Base-by-base conservation (phyloP, 2,888 invertebrate species). In the Eristalinus aeneus region DNA sequence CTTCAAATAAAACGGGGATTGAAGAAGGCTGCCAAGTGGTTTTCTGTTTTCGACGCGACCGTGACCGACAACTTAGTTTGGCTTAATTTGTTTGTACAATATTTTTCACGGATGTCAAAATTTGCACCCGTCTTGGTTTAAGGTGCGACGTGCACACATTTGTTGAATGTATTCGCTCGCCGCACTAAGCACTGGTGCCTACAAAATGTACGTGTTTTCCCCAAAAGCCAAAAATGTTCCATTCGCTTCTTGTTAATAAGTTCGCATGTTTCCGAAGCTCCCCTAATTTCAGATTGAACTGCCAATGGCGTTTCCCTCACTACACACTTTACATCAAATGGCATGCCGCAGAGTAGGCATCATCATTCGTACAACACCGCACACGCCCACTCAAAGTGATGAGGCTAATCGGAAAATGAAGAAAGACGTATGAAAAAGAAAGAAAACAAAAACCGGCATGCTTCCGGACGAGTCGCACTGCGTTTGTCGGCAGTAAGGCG, bases 11-110 rank as follows among this genome's bases (percentile, higher is more conserved):
- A 68, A 53, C 32, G 53, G 9, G 34, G 27, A 63, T 39, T 63
- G 61, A 80, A 80, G 68, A 32, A 61, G 58, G 36, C 53, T 74
- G 82, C 82, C 82, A 82, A 74, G 77, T n/a, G 46, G 60, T 69
- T 78, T 60, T 71, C 60, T 67, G 61, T 39, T 81, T 64, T 46
- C 10, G 16, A 72, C 31, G 60, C 34, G 86, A 74, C 86, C 86
- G 23, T 86, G 86, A 86, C 77, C 82, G 53, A 27, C 11, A 23
- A 12, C 16, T 32, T 53, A 20, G 56, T 63, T 34, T 8, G 46
- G 8, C 16, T 46, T 16, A n/a, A 16, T 39, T n/a, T 46, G n/a
- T 46, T 46, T 46, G 16, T 5, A 46, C 16, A 46, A 46, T n/a
- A 16, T 6, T 46, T 1, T n/a, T 39, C n/a, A 39, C 39, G 12